phyloP scores from a whole-genome alignment of 2,113 vertebrate genomes.

The Clarias macrocephalus region DNA sequence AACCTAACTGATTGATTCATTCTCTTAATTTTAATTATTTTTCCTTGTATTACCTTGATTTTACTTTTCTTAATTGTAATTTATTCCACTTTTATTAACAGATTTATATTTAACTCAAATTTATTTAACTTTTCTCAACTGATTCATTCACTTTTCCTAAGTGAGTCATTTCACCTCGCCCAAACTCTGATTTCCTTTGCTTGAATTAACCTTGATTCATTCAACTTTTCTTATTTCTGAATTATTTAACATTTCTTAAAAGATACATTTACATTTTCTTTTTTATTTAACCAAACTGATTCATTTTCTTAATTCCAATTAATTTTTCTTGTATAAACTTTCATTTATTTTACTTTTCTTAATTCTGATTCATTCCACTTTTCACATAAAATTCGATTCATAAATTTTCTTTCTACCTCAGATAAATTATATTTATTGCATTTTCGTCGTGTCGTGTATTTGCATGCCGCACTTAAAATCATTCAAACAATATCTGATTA shows the following conservation, averaged over 20 bases:
- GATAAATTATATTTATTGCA: not conserved
- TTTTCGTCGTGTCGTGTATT: constrained; percentile 30
- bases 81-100: not conserved
- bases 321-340: not conserved
- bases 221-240: too few relatives aligned
- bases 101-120: not conserved
- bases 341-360: not conserved
- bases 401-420: too few relatives aligned
- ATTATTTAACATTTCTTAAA: too few relatives aligned
- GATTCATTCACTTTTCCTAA: too few relatives aligned
- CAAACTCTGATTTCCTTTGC: not conserved
- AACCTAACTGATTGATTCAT: not conserved
- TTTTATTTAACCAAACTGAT: too few relatives aligned
- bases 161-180: not conserved
- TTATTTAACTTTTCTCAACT: not conserved
- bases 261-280: too few relatives aligned
- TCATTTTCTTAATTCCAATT: not conserved
- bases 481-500: constrained; percentile 54
- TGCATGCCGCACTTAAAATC: constrained; percentile 50
- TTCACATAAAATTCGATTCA: too few relatives aligned
- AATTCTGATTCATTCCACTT: not conserved
- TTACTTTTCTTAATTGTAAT: not conserved
- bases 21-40: not conserved
- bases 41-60: not conserved
- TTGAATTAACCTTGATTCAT: not conserved